Percentiles rank a stretch among this genome's conserved stretches.
These are phyloP conservation scores for Prorops nasuta DNA, from an alignment of 1,140 invertebrate genomes.

Conservation along the genomic window DNA sequence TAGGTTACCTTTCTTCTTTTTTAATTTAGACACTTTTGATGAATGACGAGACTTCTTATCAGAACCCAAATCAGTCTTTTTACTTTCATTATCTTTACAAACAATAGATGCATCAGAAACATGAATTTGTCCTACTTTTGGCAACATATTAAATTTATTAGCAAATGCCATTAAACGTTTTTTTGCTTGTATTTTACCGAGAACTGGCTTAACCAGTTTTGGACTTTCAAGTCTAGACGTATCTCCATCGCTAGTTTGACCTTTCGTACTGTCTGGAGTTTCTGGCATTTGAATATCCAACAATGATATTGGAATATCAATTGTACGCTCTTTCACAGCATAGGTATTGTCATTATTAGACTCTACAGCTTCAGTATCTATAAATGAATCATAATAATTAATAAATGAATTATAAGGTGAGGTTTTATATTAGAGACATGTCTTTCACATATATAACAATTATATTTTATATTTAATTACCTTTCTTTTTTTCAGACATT, in stretches of 20 bases:
- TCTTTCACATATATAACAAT: too few species aligned
- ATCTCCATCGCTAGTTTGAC: conserved; percentile 28
- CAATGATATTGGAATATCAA: conserved; percentile 20
- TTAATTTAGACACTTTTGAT: neutral
- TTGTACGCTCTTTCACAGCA: too few species aligned
- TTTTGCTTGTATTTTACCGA: conserved; percentile 53
- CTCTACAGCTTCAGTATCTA: too few species aligned
- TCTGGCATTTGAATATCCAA: conserved; percentile 45
- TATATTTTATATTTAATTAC: too few species aligned
- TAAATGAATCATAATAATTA: too few species aligned
- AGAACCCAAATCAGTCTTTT: too few species aligned
- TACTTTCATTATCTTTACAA: conserved; percentile 27
- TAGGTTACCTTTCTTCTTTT: neutral
- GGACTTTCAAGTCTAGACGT: conserved; percentile 36
- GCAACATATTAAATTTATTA: conserved; percentile 42
- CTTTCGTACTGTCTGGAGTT: conserved; percentile 40
- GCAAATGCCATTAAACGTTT: conserved; percentile 55
- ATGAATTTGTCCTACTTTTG: conserved; percentile 29
- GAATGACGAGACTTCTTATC: neutral
- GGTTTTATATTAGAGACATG: too few species aligned
- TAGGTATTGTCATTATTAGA: too few species aligned
- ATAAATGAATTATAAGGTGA: too few species aligned
- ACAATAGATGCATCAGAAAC: too few species aligned
- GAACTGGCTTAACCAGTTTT: conserved; percentile 47
- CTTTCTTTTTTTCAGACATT: too few species aligned